These are phyloP conservation scores for Cavia aperea DNA, from an alignment of 2,113 vertebrate genomes.

Conservation along the genomic window DNA sequence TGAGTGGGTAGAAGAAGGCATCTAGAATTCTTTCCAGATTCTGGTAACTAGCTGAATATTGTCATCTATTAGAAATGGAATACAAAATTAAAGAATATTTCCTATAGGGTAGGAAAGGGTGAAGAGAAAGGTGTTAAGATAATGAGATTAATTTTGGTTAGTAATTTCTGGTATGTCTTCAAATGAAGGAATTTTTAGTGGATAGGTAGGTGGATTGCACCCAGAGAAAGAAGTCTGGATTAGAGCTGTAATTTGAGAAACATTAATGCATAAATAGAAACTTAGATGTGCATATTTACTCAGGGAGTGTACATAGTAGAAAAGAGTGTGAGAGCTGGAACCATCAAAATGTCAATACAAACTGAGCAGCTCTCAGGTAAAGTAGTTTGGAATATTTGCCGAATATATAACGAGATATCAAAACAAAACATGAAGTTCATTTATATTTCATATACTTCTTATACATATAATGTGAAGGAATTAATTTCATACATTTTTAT, in stretches of 20 bases:
- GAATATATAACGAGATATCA: background rate
- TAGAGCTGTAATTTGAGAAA: background rate
- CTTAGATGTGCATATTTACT: background rate
- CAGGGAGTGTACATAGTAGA: background rate
- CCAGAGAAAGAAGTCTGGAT: background rate
- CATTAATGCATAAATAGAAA: background rate
- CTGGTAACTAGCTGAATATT: background rate
- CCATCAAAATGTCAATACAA: background rate
- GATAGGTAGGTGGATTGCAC: background rate
- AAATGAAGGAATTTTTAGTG: slow-evolving; percentile 11
- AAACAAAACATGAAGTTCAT: too few species aligned
- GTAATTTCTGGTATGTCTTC: slow-evolving; percentile 4
- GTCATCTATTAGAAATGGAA: background rate
- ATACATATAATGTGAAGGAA: background rate
- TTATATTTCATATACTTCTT: background rate
- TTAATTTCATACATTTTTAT: background rate
- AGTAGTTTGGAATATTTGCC: background rate
- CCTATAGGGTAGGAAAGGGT: too few species aligned
- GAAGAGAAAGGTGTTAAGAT: background rate
- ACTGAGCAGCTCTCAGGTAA: background rate
- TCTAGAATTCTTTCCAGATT: background rate
- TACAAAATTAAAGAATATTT: background rate
- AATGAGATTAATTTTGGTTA: slow-evolving; percentile 24
- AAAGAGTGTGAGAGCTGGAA: background rate
- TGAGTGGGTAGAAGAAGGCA: background rate